Evolutionary conservation across 2,797 vertebrate species (phyloP).

Genomic region (Agapornis canus): DNA sequence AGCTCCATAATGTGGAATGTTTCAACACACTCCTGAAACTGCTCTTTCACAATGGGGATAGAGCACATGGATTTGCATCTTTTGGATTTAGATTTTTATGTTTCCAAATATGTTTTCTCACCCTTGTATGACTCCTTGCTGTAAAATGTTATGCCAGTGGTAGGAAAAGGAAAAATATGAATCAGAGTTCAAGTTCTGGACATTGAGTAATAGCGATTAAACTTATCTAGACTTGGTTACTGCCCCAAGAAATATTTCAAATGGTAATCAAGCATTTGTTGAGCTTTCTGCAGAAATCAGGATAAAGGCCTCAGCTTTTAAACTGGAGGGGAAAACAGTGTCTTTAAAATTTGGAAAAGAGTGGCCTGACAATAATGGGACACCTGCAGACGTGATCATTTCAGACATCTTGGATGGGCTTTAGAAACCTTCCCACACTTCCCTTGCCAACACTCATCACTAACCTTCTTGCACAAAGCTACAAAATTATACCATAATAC

Average conservation of each 20-base stretch:
- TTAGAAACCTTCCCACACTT: background rate
- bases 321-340: background rate
- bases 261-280: background rate
- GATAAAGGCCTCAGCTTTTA: background rate
- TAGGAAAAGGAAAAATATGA: background rate
- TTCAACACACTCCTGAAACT: slow-evolving; percentile 26
- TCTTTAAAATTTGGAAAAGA: background rate
- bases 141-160: slow-evolving; percentile 7
- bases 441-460: background rate
- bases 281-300: background rate
- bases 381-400: background rate
- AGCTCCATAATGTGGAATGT: background rate
- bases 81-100: slow-evolving; percentile 8
- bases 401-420: background rate
- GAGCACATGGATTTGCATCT: background rate
- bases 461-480: background rate
- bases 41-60: background rate
- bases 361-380: background rate
- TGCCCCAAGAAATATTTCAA: slow-evolving; percentile 12
- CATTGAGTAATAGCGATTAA: background rate
- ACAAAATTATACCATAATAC: background rate
- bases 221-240: background rate
- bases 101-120: slow-evolving; percentile 48
- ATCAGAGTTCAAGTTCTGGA: slow-evolving; percentile 28
- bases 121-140: background rate